A percentile compares a stretch with the other conserved stretches of the same genome.
Conservation (phyloP, 2,888 invertebrate genomes). For the Chelonus formosanus region DNA sequence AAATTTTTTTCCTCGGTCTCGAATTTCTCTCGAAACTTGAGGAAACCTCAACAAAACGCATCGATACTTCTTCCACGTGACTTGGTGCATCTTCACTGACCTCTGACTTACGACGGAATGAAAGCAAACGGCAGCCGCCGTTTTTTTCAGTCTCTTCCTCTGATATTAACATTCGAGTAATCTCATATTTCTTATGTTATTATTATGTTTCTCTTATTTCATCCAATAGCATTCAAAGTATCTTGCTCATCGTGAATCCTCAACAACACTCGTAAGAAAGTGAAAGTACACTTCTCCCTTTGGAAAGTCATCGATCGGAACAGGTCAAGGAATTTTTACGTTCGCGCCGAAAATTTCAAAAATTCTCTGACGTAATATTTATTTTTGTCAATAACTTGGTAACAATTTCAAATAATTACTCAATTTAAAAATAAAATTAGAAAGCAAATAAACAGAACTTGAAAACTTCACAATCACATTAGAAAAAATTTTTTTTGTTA, state of each 20-base stretch:
- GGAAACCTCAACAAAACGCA: slow-evolving; percentile 14
- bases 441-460: no score
- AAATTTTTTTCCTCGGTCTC: slow-evolving; percentile 25
- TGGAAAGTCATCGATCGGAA: slow-evolving; percentile 42
- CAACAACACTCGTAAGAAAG: slow-evolving; percentile 47
- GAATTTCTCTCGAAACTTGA: slow-evolving; percentile 16
- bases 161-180: slow-evolving; percentile 58
- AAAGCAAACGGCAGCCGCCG: slow-evolving; percentile 61
- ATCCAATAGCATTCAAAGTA: slow-evolving; percentile 14
- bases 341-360: neutral
- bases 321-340: slow-evolving; percentile 13
- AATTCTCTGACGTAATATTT: neutral
- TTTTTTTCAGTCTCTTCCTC: slow-evolving; percentile 55
- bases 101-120: slow-evolving; percentile 46
- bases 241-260: slow-evolving; percentile 7
- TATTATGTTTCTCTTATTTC: slow-evolving; percentile 37
- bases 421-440: neutral
- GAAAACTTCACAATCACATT: neutral
- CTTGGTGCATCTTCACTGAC: slow-evolving; percentile 15
- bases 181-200: slow-evolving; percentile 35
- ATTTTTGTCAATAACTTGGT: neutral
- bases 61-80: slow-evolving; percentile 9
- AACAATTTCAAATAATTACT: neutral
- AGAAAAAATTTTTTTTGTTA: slow-evolving; percentile 1
- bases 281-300: slow-evolving; percentile 46